A percentile compares a stretch with the other conserved stretches of the same genome.
Evolutionary conservation across 2,797 vertebrate species (phyloP).

Genomic region (Fistularia tabacaria): DNA sequence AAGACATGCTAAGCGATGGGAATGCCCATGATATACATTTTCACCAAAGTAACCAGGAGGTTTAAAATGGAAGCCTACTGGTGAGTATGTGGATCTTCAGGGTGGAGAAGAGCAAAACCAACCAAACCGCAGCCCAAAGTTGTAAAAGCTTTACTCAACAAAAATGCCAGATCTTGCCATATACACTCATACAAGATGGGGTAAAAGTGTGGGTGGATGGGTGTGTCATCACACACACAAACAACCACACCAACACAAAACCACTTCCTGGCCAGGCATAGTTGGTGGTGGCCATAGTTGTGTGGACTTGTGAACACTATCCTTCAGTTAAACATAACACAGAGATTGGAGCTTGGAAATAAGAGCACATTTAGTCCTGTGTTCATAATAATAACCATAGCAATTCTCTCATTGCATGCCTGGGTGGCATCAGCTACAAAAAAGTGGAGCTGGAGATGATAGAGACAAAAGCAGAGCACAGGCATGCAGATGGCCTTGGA

Average conservation of each 20-base stretch:
- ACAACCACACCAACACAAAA: not conserved
- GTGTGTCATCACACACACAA: slow-evolving; percentile 49
- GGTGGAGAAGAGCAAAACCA: slow-evolving; percentile 56
- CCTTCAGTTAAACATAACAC: slow-evolving; percentile 43
- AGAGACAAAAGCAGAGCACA: slow-evolving; percentile 16
- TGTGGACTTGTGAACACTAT: slow-evolving; percentile 25
- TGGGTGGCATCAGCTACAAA: slow-evolving; percentile 48
- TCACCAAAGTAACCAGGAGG: slow-evolving; percentile 10
- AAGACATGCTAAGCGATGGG: slow-evolving; percentile 24
- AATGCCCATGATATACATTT: slow-evolving; percentile 25
- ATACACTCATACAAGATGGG: slow-evolving; percentile 29
- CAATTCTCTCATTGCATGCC: slow-evolving; percentile 21
- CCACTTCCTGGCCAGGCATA: slow-evolving; percentile 60
- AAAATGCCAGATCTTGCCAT: slow-evolving; percentile 35
- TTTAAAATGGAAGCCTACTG: slow-evolving; percentile 11
- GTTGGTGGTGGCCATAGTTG: slow-evolving; percentile 42
- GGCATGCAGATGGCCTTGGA: slow-evolving; percentile 31
- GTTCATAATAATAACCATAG: slow-evolving; percentile 39
- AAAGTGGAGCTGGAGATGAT: slow-evolving; percentile 16
- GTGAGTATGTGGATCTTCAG: slow-evolving; percentile 35
- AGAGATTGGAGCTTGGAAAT: slow-evolving; percentile 18
- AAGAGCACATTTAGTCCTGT: slow-evolving; percentile 37
- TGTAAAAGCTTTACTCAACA: slow-evolving; percentile 49
- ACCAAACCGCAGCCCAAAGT: slow-evolving; percentile 40
- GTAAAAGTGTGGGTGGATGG: slow-evolving; percentile 58